Evolutionary conservation across 2,113 vertebrate species (phyloP), one percentile per base, ranked within the genome.

Genomic region (Eulemur rufifrons): DNA sequence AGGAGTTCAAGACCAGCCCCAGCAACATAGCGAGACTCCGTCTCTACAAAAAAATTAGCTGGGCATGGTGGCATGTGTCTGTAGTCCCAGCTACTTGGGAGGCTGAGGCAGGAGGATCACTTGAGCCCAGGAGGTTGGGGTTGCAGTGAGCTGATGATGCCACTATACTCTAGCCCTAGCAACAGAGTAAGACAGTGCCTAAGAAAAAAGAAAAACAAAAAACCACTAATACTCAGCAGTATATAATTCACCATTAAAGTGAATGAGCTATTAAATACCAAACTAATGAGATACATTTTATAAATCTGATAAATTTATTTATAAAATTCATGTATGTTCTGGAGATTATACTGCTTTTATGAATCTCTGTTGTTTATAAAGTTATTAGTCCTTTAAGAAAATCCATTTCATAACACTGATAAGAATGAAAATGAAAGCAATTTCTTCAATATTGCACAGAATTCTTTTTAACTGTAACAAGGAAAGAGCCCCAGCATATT

Each of bases 401-500:
- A 91, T 74, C 56, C 42, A 96, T 32, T 94, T 27, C 76, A 59
- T 47, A 88, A 92, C 37, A 20, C 77, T 93, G 82, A 86, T 25
- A 87, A 52, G 27, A 82, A 95, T 91, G 8, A 73, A 93, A 93
- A 59, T 92, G 10, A 86, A 91, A 95, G 64, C 42, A 82, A 87
- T 54, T 91, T 88, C 45, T 91, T 94, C 34, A 12, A 64, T 32
- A 25, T 87, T 59, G 18, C 8, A 54, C 27, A 94, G 47, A 61
- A 80, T 59, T 47, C 66, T 56, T 61, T 1, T 0, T n/a, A 90
- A 90, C 10, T 56, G 21, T 78, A 54, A 80, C 18, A 80, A 88
- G 56, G 23, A 73, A 87, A 18, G 37, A 37, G 14, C 47, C 8
- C 45, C 7, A 34, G 86, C 56, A 88, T 61, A 91, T 29, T 93